Evolutionary conservation across 2,797 vertebrate genomes (phyloP), one percentile per base, ranked within the genome.

Genomic region (Limosa lapponica): DNA sequence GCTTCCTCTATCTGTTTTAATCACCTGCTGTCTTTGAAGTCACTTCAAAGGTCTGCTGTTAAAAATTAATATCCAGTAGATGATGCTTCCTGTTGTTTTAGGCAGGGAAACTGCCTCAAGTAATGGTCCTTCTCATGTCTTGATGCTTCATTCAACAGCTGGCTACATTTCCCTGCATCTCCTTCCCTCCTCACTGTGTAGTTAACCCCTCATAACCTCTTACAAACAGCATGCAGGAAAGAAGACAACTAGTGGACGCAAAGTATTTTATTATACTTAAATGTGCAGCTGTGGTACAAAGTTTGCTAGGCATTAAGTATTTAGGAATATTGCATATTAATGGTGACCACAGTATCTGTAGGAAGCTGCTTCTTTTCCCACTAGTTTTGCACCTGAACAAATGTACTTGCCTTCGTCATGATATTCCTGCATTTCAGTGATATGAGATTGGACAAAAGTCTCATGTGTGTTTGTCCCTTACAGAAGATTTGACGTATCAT

Each of bases 41-140:
- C 46, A 66, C 82, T 95, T 95, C 81, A 95, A 89, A 93, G 67
- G 36, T 92, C 62, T 91, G 17, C 55, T 85, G 67, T 82, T 93
- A 85, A 85, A 91, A 89, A 79, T 80, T 82, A 62, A 72, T 75
- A 72, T 46, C 70, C 70, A 79, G n/a, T 55, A 77, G 49, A 52
- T 73, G 17, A 91, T 75, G 39, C 20, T 77, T 93, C 59, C 39
- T 92, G 48, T 85, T 82, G 74, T 71, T 89, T 73, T 37, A 85
- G 71, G 59, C 59, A 92, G 55, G 51, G n/a, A 77, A 80, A 73
- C 39, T 73, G 64, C 74, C 89, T 64, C 39, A 59, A 87, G 64
- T 79, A 30, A 55, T 89, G 46, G 62, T 84, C 64, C 49, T 91
- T 71, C 36, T 96, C 27, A 2, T 4, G 18, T 61, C 55, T 64